A percentile compares a stretch with the other conserved stretches of the same genome.
phyloP scores from a whole-genome alignment of 2,113 vertebrate genomes.

The Callipepla squamata region DNA sequence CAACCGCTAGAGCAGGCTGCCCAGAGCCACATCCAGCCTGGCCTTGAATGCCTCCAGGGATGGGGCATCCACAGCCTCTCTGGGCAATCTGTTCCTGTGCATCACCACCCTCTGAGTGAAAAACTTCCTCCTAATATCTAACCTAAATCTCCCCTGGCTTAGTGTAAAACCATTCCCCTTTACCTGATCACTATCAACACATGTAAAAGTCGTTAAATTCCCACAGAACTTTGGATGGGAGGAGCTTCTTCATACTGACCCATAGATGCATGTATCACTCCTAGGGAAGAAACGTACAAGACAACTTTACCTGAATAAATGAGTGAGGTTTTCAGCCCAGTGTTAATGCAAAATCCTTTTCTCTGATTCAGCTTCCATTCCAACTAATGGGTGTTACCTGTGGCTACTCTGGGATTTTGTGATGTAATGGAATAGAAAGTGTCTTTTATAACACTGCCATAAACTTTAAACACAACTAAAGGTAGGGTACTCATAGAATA shows the following conservation, averaged over 20 bases:
- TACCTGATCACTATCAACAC: too few species aligned
- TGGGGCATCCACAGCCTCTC: too few species aligned
- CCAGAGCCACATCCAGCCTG: too few species aligned
- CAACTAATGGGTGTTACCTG: background rate
- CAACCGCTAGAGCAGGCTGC: too few species aligned
- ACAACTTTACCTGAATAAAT: background rate
- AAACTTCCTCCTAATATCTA: too few species aligned
- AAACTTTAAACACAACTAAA: background rate
- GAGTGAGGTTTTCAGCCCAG: background rate
- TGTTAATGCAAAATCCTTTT: background rate
- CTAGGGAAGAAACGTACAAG: background rate
- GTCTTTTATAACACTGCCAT: background rate
- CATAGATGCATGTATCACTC: background rate
- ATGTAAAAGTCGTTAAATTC: background rate
- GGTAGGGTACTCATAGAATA: fast-evolving
- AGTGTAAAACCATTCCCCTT: too few species aligned
- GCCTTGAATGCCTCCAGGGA: too few species aligned
- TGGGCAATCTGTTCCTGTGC: too few species aligned
- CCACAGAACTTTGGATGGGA: background rate
- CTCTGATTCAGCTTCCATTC: background rate
- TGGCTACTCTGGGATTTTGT: background rate
- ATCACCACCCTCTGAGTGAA: too few species aligned
- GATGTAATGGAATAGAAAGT: background rate
- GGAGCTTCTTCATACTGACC: background rate
- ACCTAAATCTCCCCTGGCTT: too few species aligned